A percentile compares a stretch with the other conserved stretches of the same genome.
These are phyloP conservation scores for Drosophila pseudotalamancana DNA, from an alignment of 2,888 invertebrate genomes.

Conservation along the genomic window DNA sequence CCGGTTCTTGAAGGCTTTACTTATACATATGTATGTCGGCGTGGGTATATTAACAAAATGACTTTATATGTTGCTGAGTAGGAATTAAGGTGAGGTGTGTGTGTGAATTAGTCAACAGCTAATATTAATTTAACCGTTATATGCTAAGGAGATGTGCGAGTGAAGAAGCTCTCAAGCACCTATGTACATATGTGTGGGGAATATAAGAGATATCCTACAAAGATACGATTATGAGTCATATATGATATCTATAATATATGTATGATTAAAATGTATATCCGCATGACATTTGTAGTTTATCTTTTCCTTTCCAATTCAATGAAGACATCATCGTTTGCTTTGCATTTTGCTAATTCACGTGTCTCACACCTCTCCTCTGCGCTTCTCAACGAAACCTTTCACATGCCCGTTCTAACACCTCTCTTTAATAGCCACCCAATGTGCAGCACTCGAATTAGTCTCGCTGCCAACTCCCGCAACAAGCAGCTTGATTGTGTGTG, in stretches of 20 bases:
- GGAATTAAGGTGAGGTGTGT: background rate
- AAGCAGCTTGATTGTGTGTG: constrained; percentile 36
- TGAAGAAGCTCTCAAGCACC: too few relatives aligned
- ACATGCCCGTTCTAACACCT: constrained; percentile 35
- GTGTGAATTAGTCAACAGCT: background rate
- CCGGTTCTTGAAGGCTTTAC: constrained; percentile 6
- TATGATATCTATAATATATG: too few relatives aligned
- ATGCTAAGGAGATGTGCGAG: too few relatives aligned
- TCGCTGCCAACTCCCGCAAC: constrained; percentile 35
- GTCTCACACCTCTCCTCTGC: constrained; percentile 1
- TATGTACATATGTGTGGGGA: too few relatives aligned
- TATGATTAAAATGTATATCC: too few relatives aligned
- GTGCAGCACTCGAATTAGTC: constrained; percentile 60
- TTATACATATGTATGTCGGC: background rate
- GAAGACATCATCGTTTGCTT: too few relatives aligned
- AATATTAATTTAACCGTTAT: background rate
- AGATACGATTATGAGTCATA: too few relatives aligned
- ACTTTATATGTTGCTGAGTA: constrained; percentile 5
- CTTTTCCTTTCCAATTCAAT: too few relatives aligned
- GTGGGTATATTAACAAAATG: constrained; percentile 26
- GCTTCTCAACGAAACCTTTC: background rate
- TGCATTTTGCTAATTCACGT: constrained; percentile 7
- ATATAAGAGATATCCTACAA: too few relatives aligned
- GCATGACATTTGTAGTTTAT: too few relatives aligned
- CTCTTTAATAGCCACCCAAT: constrained; percentile 50